phyloP scores from a whole-genome alignment of 2,113 vertebrate genomes.

The Rhabdornis inornatus region DNA sequence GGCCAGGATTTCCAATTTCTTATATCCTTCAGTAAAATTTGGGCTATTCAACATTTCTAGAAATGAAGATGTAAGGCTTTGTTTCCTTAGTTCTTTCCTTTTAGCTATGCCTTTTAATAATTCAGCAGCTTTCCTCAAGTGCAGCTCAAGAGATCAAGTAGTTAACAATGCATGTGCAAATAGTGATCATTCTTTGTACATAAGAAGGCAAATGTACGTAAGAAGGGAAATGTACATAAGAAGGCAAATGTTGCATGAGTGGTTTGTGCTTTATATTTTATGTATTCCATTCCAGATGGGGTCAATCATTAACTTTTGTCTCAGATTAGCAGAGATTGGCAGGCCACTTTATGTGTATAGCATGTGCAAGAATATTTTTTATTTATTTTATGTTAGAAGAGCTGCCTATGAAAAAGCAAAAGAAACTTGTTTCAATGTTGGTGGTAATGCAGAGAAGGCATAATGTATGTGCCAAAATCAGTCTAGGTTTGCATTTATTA shows the following conservation, averaged over 20 bases:
- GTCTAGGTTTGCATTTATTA: not conserved
- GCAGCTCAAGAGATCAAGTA: not conserved
- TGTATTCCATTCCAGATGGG: slow-evolving; percentile 7
- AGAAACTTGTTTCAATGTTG: not conserved
- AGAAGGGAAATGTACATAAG: not conserved
- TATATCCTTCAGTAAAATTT: not conserved
- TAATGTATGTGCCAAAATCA: not conserved
- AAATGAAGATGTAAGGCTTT: not conserved
- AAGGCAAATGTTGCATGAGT: not conserved
- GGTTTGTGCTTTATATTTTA: not conserved
- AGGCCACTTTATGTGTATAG: not conserved
- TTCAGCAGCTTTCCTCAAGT: not conserved
- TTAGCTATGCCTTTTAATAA: not conserved
- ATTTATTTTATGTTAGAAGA: not conserved
- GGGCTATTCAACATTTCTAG: not conserved
- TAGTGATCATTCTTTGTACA: not conserved
- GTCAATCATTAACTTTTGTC: slow-evolving; percentile 39
- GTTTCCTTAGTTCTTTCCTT: not conserved
- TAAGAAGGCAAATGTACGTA: not conserved
- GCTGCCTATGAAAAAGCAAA: not conserved
- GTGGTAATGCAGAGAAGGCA: not conserved
- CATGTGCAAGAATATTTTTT: not conserved
- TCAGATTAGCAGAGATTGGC: not conserved
- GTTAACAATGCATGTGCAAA: not conserved
- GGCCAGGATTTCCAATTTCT: not conserved